phyloP scores from a whole-genome alignment of 2,113 vertebrate genomes.

The Prietella phreatophila region DNA sequence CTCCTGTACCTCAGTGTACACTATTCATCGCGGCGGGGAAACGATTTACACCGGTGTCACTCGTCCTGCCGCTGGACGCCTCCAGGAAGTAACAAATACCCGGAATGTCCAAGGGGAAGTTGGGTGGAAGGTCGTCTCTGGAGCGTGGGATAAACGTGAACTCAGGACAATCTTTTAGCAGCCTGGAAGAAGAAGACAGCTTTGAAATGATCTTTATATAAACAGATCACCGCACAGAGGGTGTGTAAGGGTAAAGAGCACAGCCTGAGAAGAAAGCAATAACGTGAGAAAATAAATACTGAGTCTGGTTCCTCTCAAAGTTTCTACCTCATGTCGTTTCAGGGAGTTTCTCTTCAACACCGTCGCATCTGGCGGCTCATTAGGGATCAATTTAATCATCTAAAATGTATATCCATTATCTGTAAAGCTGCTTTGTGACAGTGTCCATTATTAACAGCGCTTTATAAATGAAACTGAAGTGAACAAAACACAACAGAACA shows the following conservation, averaged over 20 bases:
- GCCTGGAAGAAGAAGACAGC: constrained; percentile 71
- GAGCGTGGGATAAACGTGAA: constrained; percentile 92
- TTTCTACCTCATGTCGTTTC: neutral
- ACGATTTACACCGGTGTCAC: neutral
- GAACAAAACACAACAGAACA: neutral
- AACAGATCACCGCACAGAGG: neutral
- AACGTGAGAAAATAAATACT: neutral
- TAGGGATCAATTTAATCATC: neutral
- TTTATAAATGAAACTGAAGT: neutral
- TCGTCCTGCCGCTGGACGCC: constrained; percentile 63
- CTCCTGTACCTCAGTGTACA: neutral
- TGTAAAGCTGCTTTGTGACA: neutral
- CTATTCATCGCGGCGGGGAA: neutral
- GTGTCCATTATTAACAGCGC: neutral
- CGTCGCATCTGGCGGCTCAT: neutral
- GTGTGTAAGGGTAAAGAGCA: neutral
- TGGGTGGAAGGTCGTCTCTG: constrained; percentile 91
- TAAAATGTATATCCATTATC: neutral
- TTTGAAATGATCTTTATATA: neutral
- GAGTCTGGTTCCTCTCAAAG: neutral
- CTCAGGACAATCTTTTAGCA: constrained; percentile 86
- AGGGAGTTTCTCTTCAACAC: neutral
- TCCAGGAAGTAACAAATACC: constrained; percentile 98
- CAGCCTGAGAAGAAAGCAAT: neutral
- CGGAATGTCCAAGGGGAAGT: constrained; percentile 93